Evolutionary conservation across 2,113 vertebrate species (phyloP).

Genomic region (Bungarus multicinctus): DNA sequence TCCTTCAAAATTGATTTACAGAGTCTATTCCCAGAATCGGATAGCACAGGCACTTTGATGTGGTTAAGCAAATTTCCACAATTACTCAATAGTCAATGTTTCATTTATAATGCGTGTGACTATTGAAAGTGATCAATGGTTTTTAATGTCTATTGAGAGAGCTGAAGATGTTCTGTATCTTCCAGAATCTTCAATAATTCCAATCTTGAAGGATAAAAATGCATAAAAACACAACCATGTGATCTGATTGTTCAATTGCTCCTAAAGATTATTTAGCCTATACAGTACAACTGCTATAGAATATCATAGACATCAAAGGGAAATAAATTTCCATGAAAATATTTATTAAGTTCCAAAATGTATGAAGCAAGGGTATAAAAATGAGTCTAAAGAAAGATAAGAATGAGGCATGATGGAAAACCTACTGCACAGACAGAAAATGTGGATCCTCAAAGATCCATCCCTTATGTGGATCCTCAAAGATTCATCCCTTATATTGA

Average conservation of each 20-base stretch:
- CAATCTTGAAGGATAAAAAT: not conserved
- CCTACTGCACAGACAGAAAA: not conserved
- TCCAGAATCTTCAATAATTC: not conserved
- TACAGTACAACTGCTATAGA: not conserved
- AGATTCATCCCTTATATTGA: not conserved
- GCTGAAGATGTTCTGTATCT: not conserved
- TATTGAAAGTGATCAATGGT: slow-evolving; percentile 1
- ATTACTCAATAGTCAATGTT: slow-evolving; percentile 64
- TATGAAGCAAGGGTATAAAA: not conserved
- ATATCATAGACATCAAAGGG: not conserved
- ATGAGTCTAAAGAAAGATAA: not conserved
- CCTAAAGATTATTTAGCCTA: not conserved
- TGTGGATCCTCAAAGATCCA: not conserved
- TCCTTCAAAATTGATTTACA: slow-evolving; percentile 75
- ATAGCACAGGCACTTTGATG: slow-evolving; percentile 66
- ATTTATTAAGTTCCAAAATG: not conserved
- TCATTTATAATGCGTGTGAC: slow-evolving; percentile 19
- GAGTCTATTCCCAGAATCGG: slow-evolving; percentile 52
- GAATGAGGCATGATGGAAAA: not conserved
- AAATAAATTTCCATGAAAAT: not conserved
- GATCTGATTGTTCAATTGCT: not conserved
- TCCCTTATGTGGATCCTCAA: not conserved
- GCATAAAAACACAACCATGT: not conserved
- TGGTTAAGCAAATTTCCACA: slow-evolving; percentile 67
- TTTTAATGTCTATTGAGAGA: not conserved